These are phyloP conservation scores for Eulimnadia texana DNA, from an alignment of 1,140 invertebrate genomes.

Conservation along the genomic window DNA sequence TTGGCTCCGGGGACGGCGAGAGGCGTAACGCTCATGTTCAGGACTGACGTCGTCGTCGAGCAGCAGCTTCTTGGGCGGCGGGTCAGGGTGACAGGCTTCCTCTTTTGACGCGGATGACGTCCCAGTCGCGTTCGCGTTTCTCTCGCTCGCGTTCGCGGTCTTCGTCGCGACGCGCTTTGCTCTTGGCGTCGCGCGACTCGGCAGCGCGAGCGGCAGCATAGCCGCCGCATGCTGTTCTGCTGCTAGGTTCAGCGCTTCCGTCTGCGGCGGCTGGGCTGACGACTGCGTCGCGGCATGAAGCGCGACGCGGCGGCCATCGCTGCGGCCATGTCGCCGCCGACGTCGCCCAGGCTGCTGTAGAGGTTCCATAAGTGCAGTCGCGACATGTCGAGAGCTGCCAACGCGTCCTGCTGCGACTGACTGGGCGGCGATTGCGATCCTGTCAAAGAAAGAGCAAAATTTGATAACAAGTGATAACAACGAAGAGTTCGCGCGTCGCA, in stretches of 20 bases:
- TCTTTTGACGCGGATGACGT: conserved; percentile 17
- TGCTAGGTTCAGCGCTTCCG: conserved; percentile 44
- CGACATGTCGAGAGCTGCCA: conserved; percentile 55
- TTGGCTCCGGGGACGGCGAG: conserved; percentile 47
- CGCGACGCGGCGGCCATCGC: conserved; percentile 26
- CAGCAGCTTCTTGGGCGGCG: conserved; percentile 29
- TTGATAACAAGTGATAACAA: too few species aligned
- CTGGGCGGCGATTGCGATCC: conserved; percentile 32
- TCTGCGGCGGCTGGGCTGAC: conserved; percentile 32
- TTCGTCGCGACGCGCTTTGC: conserved; percentile 20
- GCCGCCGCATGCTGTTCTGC: conserved; percentile 22
- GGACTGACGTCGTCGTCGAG: conserved; percentile 32
- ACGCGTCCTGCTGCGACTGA: conserved; percentile 29
- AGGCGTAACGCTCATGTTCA: conserved; percentile 19
- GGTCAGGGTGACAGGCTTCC: conserved; percentile 18
- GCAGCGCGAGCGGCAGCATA: conserved; percentile 28
- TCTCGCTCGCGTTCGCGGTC: conserved; percentile 23
- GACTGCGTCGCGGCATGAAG: conserved; percentile 26
- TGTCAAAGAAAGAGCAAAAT: not conserved
- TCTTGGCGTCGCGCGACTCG: conserved; percentile 24
- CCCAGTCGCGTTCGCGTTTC: conserved; percentile 19
- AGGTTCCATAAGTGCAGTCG: conserved; percentile 64
- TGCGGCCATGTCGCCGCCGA: conserved; percentile 22
- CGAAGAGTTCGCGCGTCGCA: too few species aligned
- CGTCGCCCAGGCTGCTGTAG: conserved; percentile 48